Evolutionary conservation across 1,140 invertebrate genomes (phyloP).

Genomic region (Drosophila azteca): DNA sequence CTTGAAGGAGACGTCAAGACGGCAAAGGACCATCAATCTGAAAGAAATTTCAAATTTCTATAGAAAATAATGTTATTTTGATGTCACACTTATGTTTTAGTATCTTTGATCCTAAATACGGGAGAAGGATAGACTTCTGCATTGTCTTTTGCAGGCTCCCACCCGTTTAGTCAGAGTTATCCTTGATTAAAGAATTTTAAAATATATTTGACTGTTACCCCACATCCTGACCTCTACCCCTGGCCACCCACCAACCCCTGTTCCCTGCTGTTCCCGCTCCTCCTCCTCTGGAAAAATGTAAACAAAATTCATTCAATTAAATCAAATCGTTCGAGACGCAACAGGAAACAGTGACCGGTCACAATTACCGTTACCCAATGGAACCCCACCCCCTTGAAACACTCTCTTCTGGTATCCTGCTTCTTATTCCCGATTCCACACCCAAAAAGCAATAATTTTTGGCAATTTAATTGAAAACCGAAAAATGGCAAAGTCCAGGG

Average conservation of each 20-base stretch:
- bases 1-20: too few species aligned
- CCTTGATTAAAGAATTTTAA: too few species aligned
- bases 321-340: conserved; percentile 34
- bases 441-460: conserved; percentile 40
- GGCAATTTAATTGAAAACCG: conserved; percentile 57
- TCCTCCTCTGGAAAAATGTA: conserved; percentile 6
- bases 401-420: not conserved
- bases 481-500: conserved; percentile 24
- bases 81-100: too few species aligned
- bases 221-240: too few species aligned
- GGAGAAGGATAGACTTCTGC: too few species aligned
- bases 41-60: too few species aligned
- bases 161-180: too few species aligned
- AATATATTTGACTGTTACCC: too few species aligned
- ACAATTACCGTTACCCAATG: conserved; percentile 27
- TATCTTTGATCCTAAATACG: too few species aligned
- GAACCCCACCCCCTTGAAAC: not conserved
- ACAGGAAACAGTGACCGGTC: conserved; percentile 35
- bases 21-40: too few species aligned
- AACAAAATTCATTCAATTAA: conserved; percentile 38
- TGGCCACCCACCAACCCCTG: not conserved
- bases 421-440: conserved; percentile 1
- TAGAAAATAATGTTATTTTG: too few species aligned
- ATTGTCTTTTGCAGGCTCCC: too few species aligned
- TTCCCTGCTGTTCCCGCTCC: not conserved